A percentile compares a stretch with the other conserved stretches of the same genome.
Evolutionary conservation across 1,140 invertebrate species (phyloP).

Genomic region (Papilio aristodemus): DNA sequence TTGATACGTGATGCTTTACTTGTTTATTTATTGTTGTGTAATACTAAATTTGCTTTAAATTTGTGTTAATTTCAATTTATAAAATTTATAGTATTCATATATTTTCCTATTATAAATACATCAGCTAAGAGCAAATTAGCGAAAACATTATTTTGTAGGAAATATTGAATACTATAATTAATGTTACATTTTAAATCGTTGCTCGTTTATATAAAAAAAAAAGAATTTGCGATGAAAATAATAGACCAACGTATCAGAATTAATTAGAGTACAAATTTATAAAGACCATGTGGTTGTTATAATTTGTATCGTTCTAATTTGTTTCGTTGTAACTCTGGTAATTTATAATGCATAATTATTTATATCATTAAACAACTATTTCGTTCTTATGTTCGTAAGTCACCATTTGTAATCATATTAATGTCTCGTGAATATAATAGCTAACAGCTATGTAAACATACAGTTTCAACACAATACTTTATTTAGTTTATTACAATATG

Average conservation of each 20-base stretch:
- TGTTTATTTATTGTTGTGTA: background rate
- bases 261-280: background rate
- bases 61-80: background rate
- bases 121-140: background rate
- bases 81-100: background rate
- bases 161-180: background rate
- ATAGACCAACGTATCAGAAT: background rate
- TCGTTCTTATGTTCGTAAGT: background rate
- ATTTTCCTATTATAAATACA: background rate
- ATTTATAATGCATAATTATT: constrained; percentile 9
- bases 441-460: background rate
- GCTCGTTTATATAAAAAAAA: background rate
- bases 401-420: too few relatives aligned
- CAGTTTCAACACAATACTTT: background rate
- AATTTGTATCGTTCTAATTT: constrained; percentile 16
- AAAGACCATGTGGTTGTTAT: constrained; percentile 5
- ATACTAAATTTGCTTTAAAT: too few relatives aligned
- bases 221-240: background rate
- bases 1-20: constrained; percentile 4
- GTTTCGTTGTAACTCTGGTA: background rate
- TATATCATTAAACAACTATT: background rate
- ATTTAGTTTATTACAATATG: background rate
- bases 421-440: background rate
- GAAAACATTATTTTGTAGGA: background rate
- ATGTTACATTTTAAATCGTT: background rate